Conservation (phyloP, 2,113 vertebrate species). For the Aepyceros melampus region DNA sequence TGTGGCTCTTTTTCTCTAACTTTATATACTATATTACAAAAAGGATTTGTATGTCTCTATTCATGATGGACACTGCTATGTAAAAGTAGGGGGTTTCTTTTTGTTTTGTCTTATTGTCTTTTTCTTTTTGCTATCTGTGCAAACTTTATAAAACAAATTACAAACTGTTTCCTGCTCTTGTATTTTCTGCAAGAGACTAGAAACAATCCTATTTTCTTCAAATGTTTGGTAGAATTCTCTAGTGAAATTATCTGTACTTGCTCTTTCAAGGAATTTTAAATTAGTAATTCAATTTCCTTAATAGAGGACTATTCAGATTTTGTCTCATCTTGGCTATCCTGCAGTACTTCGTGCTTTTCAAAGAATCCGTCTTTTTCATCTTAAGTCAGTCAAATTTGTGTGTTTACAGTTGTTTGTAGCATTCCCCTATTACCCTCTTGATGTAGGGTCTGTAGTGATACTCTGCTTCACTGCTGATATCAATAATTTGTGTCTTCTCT, state of each 20-base stretch:
- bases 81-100: background rate
- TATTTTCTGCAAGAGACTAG: background rate
- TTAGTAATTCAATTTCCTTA: background rate
- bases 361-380: background rate
- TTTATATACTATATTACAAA: background rate
- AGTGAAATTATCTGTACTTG: background rate
- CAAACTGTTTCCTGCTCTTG: background rate
- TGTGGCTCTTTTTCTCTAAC: background rate
- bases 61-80: background rate
- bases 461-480: background rate
- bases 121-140: background rate
- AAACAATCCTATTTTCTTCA: background rate
- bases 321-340: background rate
- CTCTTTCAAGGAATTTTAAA: background rate
- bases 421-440: background rate
- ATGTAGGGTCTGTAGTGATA: background rate
- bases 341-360: background rate
- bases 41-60: background rate
- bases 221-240: background rate
- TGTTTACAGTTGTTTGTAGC: background rate
- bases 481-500: background rate
- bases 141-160: background rate
- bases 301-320: background rate
- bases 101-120: background rate
- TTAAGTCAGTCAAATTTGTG: background rate